A percentile compares a stretch with the other conserved stretches of the same genome.
Conservation (phyloP, 2,797 vertebrate species). For the Galagoides demidoff region DNA sequence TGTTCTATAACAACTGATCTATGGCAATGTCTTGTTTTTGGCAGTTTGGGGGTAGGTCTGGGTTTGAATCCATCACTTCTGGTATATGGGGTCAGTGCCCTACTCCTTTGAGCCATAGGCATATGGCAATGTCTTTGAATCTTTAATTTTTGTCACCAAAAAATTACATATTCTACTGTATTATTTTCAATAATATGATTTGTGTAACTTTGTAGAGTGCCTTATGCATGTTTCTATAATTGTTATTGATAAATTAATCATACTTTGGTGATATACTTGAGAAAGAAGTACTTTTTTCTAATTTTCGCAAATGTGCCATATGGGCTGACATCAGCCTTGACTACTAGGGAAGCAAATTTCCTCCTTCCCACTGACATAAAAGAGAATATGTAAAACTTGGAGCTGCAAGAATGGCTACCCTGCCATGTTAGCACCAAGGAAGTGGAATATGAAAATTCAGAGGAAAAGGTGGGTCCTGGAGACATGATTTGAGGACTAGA, state of each 20-base stretch:
- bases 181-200: neutral
- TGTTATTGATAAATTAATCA: constrained; percentile 1
- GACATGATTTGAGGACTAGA: neutral
- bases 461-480: neutral
- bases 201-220: neutral
- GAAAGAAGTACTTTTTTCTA: neutral
- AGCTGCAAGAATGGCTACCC: neutral
- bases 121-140: neutral
- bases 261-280: neutral
- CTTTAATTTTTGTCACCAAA: constrained; percentile 1
- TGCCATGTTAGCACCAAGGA: neutral
- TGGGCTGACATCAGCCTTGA: neutral
- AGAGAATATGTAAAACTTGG: neutral
- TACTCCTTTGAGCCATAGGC: no score
- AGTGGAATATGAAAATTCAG: neutral
- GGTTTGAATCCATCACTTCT: no score
- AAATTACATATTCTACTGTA: neutral
- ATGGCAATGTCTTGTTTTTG: neutral
- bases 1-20: neutral
- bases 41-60: no score
- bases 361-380: neutral
- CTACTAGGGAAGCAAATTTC: neutral
- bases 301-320: neutral
- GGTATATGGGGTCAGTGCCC: no score
- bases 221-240: neutral